Percentiles rank a stretch among this genome's conserved stretches.
phyloP scores from a whole-genome alignment of 2,888 invertebrate species.

The Latrodectus elegans region DNA sequence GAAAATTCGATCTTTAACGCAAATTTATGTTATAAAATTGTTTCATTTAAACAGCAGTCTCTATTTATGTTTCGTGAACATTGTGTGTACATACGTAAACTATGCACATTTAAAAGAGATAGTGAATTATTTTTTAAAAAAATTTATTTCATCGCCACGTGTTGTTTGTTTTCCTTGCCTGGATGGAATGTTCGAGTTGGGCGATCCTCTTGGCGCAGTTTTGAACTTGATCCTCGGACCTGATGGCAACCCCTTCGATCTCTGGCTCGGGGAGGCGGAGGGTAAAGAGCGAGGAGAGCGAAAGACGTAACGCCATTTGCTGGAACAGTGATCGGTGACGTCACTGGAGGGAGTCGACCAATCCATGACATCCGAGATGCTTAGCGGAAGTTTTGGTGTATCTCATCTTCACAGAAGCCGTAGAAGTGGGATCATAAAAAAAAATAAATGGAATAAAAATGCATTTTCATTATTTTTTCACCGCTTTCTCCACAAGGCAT shows the following conservation, averaged over 20 bases:
- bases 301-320: conserved; percentile 69
- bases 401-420: conserved; percentile 10
- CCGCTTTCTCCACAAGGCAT: no score
- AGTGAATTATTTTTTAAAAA: no score
- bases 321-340: conserved; percentile 63
- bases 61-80: no score
- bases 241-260: conserved; percentile 41
- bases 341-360: conserved; percentile 47
- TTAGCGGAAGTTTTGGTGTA: conserved; percentile 54
- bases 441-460: neutral
- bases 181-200: neutral
- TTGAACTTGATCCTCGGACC: conserved; percentile 3
- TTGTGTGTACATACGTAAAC: no score
- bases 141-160: conserved; percentile 38
- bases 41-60: no score
- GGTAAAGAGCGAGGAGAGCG: conserved; percentile 64
- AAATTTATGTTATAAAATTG: no score
- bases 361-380: conserved; percentile 50
- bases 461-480: no score
- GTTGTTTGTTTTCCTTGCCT: conserved; percentile 13
- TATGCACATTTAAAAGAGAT: no score
- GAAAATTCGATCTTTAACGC: no score
- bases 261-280: conserved; percentile 57
- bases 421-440: neutral
- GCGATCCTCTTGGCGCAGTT: conserved; percentile 30